A percentile compares a stretch with the other conserved stretches of the same genome.
Conservation (phyloP, 2,888 invertebrate species). For the Apocheima hispidaria region DNA sequence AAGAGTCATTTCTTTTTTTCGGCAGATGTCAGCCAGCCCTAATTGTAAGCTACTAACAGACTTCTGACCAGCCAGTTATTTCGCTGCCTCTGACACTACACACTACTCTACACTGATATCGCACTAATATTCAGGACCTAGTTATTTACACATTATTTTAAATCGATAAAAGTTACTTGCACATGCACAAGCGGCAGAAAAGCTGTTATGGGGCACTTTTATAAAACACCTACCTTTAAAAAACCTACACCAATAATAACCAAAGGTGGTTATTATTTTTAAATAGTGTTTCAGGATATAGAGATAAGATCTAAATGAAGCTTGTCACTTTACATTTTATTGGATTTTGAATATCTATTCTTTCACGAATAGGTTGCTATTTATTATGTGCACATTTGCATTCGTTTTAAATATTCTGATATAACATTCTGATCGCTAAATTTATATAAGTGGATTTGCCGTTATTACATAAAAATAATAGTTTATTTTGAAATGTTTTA, state of each 20-base stretch:
- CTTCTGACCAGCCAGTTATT: too few relatives aligned
- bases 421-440: constrained; percentile 7
- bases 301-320: neutral
- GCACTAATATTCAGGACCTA: too few relatives aligned
- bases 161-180: neutral
- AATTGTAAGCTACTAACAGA: neutral
- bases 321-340: constrained; percentile 1
- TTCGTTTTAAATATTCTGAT: neutral
- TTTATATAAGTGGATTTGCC: neutral
- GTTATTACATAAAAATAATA: neutral
- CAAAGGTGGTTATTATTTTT: too few relatives aligned
- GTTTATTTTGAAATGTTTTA: too few relatives aligned
- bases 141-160: too few relatives aligned
- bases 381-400: neutral
- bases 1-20: neutral
- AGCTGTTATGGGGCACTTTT: neutral
- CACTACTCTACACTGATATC: too few relatives aligned
- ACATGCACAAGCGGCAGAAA: neutral
- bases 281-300: neutral
- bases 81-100: too few relatives aligned
- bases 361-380: neutral
- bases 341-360: neutral
- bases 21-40: neutral
- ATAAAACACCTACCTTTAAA: neutral
- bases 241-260: too few relatives aligned